Base-by-base conservation (phyloP, 2,888 invertebrate genomes). In the Oxyteleia sp. region DNA sequence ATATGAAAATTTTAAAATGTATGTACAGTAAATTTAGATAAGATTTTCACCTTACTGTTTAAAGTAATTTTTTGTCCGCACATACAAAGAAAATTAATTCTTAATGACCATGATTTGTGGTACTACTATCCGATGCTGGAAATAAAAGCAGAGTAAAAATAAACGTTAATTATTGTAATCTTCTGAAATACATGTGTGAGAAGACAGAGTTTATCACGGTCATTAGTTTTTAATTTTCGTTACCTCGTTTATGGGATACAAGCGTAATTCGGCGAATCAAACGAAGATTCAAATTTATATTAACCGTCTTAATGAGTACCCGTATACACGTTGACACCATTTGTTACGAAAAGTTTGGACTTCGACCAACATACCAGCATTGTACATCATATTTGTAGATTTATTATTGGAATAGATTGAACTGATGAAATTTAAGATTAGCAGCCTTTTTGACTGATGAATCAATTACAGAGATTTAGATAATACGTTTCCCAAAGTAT, bases 401-500 rank as follows among this genome's bases (percentile, higher is more conserved):
- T 68, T 53, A 49, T 26, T 32, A 53, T 15, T 15, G 20, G 49
- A 53, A 69, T 61, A 29, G 45, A 68, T 61, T 78, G 61, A 45
- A 53, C n/a, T 69, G 76, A 69, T 78, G 68, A 78, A 61, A 78
- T 68, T 49, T 45, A 26, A 68, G 59, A 78, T 78, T 68, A 51
- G 41, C 18, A 4, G 26, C 4, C 10, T 13, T 72, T 20, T 47
- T 55, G 16, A 57, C 18, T 41, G 45, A 29, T 3, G 59, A 59
- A 66, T 57, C 55, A 59, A 55, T 75, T 57, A 57, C 41, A 57
- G 43, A 43, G 66, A 76, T 76, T 76, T 38, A 23, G 7, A n/a
- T n/a, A n/a, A n/a, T n/a, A n/a, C n/a, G n/a, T n/a, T n/a, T n/a
- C n/a, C n/a, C n/a, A n/a, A n/a, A n/a, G n/a, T n/a, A n/a, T n/a